Base-by-base conservation (phyloP, 2,113 vertebrate species). In the Myotis yumanensis region DNA sequence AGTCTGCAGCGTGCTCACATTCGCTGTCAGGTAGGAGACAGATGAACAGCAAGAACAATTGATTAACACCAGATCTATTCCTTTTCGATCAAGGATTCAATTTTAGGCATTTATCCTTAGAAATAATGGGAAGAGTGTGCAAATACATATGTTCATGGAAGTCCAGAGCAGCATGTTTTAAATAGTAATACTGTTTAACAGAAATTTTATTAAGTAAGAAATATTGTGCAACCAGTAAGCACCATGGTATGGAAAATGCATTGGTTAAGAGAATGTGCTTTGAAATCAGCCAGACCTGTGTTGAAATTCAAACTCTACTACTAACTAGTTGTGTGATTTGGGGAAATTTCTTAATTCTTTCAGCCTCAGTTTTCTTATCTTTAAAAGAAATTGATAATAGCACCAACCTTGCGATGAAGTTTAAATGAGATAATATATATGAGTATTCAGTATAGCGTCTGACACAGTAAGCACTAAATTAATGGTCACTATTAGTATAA, bases 1-100 rank as follows among this genome's bases (percentile, higher is more conserved):
- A 18, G 40, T 3, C 11, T 35, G 7, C 93, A 98, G 79, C 0
- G 4, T 62, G 40, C 59, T 86, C 22, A 95, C 3, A 17, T 81
- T 91, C n/a, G 46, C 97, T 97, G 94, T 54, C 6, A 7, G 72
- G 66, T 4, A 81, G 35, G 43, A 92, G 64, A 62, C 7, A 59
- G 32, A 35, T 14, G 3, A 40, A 86, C 11, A 48, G 0, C 3
- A 59, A 72, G 52, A 68, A 51, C 40, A 73, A 57, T 16, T 2
- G 23, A 17, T 35, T 28, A 48, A 40, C 23, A 51, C 8, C 32
- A 76, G 46, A 32, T 23, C 32, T 7, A 40, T 35, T 18, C 16
- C 14, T 77, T 86, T 90, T 52, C 3, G 0, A 16, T 11, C 28
- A 32, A 46, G n/a, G 52, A 81, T 57, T 73, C 69, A 54, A 32